Conservation (phyloP, 2,113 vertebrate species). For the Malurus melanocephalus region DNA sequence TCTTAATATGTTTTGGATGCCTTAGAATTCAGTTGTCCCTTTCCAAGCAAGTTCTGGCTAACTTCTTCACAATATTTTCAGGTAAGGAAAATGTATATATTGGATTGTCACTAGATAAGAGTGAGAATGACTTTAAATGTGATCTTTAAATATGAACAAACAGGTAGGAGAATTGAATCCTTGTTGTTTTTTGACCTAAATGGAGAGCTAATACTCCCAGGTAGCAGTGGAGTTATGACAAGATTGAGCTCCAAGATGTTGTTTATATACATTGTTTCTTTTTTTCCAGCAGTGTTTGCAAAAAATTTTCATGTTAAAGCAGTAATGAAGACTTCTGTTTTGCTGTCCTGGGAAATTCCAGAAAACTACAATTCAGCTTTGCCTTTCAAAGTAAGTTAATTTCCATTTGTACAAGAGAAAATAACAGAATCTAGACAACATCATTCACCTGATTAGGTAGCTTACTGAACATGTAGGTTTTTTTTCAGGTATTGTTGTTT, state of each 20-base stretch:
- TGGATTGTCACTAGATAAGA: conserved; percentile 34
- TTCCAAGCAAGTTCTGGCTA: conserved; percentile 70
- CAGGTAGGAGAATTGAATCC: conserved; percentile 64
- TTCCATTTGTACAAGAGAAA: neutral
- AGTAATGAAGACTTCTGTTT: conserved; percentile 96
- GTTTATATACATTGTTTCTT: conserved; percentile 91
- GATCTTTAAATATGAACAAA: conserved; percentile 37
- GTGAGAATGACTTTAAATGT: conserved; percentile 26
- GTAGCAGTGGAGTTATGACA: conserved; percentile 18
- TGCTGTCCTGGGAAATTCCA: conserved; percentile 97
- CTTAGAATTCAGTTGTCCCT: conserved; percentile 69
- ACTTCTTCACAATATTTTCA: conserved; percentile 64
- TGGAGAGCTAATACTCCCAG: neutral
- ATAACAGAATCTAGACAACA: neutral
- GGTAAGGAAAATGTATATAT: conserved; percentile 71
- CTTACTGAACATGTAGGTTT: neutral
- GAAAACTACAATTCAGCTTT: conserved; percentile 98
- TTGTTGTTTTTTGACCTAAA: neutral
- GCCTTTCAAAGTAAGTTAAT: conserved; percentile 92
- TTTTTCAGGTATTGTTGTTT: neutral
- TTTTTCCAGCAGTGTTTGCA: conserved; percentile 99
- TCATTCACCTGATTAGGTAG: neutral
- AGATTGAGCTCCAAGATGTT: conserved; percentile 57
- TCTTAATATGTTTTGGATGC: conserved; percentile 72
- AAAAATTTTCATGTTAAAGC: conserved; percentile 99